Evolutionary conservation across 2,113 vertebrate genomes (phyloP).

Genomic region (Glaucomys volans): DNA sequence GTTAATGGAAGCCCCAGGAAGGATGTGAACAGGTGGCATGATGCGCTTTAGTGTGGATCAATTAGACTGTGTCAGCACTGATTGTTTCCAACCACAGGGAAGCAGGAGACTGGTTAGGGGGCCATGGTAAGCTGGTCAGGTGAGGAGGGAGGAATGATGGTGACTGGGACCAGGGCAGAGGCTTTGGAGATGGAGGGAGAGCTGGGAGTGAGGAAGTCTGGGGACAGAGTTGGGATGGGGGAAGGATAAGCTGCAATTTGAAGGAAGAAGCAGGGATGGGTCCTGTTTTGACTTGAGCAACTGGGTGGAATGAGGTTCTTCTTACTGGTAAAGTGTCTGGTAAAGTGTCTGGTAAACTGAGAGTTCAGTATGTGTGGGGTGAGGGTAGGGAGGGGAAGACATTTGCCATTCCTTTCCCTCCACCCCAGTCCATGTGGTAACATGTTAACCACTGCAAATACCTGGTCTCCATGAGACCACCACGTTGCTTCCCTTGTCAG

Average conservation of each 20-base stretch:
- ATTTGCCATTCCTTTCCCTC: not conserved
- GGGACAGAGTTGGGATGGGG: not conserved
- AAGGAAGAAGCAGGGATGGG: not conserved
- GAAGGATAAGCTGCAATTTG: not conserved
- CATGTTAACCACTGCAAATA: not conserved
- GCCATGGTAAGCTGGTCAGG: not conserved
- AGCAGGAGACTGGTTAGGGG: not conserved
- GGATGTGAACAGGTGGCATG: no score
- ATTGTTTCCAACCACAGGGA: not conserved
- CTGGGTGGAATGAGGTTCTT: not conserved
- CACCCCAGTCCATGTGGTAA: not conserved
- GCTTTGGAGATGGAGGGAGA: not conserved
- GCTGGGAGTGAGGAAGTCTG: not conserved
- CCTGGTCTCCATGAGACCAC: no score
- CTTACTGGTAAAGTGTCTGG: not conserved
- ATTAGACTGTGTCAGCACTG: not conserved
- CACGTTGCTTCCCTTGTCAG: not conserved
- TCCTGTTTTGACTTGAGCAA: not conserved
- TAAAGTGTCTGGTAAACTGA: not conserved
- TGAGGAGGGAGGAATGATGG: not conserved
- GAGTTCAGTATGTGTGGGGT: not conserved
- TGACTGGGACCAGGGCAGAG: not conserved
- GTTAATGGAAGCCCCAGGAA: not conserved
- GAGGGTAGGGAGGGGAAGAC: no score
- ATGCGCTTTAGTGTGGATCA: not conserved